A percentile compares a stretch with the other conserved stretches of the same genome.
These are phyloP conservation scores for Kryphioiulus occultus DNA, from an alignment of 2,888 invertebrate genomes.

Conservation along the genomic window DNA sequence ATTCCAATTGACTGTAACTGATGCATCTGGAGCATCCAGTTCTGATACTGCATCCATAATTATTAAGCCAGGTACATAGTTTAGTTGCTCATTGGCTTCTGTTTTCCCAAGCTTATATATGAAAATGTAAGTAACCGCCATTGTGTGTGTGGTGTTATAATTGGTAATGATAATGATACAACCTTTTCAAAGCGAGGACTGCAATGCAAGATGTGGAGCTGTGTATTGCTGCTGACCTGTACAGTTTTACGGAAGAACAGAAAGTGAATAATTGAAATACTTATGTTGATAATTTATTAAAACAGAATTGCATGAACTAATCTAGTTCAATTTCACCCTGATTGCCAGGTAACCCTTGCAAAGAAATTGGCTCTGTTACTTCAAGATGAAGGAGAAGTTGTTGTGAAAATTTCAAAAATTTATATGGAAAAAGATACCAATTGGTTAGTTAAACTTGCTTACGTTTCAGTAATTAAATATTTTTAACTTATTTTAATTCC, in stretches of 20 bases:
- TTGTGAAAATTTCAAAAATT: conserved; percentile 51
- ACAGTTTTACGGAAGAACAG: conserved; percentile 73
- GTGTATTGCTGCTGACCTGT: conserved; percentile 77
- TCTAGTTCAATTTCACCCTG: not conserved
- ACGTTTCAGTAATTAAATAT: not conserved
- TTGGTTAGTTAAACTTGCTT: conserved; percentile 11
- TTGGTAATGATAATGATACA: not conserved
- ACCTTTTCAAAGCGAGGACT: conserved; percentile 70
- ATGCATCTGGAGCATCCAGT: conserved; percentile 84
- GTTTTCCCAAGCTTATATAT: no score
- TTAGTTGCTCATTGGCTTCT: no score
- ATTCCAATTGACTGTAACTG: conserved; percentile 86
- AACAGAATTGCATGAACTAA: not conserved
- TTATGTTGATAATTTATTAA: not conserved
- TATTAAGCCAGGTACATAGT: conserved; percentile 71
- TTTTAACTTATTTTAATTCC: not conserved
- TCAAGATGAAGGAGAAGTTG: conserved; percentile 60
- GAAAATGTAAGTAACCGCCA: no score
- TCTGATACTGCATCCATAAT: conserved; percentile 84
- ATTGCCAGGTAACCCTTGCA: conserved; percentile 68
- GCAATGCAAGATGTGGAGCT: conserved; percentile 81
- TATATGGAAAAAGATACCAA: conserved; percentile 48
- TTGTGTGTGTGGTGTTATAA: no score
- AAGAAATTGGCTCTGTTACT: conserved; percentile 82
- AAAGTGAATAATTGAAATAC: conserved; percentile 62